Conservation (phyloP, 2,797 vertebrate species). For the Galagoides demidoff region DNA sequence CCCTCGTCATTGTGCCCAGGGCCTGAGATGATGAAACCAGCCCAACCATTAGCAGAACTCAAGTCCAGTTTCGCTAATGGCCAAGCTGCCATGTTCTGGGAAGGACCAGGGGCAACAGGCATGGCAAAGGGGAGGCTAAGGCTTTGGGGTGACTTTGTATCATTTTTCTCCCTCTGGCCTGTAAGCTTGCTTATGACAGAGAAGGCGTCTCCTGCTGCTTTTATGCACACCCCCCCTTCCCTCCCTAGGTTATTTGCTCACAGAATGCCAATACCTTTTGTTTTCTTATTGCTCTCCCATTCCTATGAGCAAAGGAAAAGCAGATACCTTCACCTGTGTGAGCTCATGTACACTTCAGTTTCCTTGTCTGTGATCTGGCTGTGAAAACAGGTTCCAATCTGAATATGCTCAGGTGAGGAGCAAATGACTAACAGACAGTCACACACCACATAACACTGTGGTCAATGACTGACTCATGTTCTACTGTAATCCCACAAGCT, state of each 20-base stretch:
- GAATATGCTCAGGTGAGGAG: not conserved
- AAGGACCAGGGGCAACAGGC: not conserved
- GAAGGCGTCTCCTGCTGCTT: accelerated
- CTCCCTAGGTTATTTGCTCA: not conserved
- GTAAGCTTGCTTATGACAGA: not conserved
- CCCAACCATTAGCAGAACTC: not conserved
- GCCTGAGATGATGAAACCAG: slow-evolving; percentile 2
- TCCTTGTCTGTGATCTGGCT: not conserved
- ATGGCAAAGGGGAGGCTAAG: not conserved
- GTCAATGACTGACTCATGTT: not conserved
- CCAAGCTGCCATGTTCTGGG: not conserved
- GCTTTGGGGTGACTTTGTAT: not conserved
- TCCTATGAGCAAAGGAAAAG: not conserved
- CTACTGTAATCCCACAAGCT: not conserved
- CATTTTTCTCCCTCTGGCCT: not conserved
- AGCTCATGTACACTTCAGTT: not conserved
- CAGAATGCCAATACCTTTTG: not conserved
- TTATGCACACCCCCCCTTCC: accelerated
- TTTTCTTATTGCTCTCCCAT: not conserved
- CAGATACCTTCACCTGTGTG: accelerated
- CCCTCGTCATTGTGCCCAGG: not conserved
- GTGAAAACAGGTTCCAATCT: not conserved
- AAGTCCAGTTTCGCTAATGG: not conserved
- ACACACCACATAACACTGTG: not conserved
- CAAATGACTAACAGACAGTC: not conserved